These are phyloP conservation scores for Trinectes maculatus DNA, from an alignment of 2,113 vertebrate species.

Conservation along the genomic window DNA sequence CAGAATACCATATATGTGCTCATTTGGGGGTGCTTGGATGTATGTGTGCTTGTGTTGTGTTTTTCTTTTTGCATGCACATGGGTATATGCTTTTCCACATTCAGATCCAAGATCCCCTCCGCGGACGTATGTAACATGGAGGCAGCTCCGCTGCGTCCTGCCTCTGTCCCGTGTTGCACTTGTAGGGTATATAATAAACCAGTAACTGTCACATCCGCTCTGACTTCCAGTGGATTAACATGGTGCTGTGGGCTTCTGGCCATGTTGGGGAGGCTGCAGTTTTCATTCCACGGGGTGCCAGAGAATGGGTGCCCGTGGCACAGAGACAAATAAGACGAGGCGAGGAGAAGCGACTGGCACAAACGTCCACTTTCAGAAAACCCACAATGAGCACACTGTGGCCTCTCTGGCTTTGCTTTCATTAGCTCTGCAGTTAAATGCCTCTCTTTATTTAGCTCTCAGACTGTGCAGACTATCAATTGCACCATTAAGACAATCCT, in stretches of 20 bases:
- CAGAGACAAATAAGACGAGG: slow-evolving; percentile 67
- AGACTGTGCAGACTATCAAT: slow-evolving; percentile 73
- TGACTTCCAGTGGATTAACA: slow-evolving; percentile 63
- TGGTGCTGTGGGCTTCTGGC: slow-evolving; percentile 59
- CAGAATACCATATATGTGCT: slow-evolving; percentile 26
- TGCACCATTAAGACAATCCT: slow-evolving; percentile 74
- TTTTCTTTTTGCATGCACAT: slow-evolving; percentile 8
- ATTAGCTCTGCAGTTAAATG: slow-evolving; percentile 71
- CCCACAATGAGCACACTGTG: slow-evolving; percentile 78
- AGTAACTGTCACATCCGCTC: slow-evolving; percentile 65
- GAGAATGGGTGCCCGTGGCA: slow-evolving; percentile 60
- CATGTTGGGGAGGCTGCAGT: slow-evolving; percentile 62
- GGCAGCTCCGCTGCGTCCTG: slow-evolving; percentile 25
- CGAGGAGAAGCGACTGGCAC: slow-evolving; percentile 71
- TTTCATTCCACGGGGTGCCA: slow-evolving; percentile 64
- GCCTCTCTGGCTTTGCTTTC: slow-evolving; percentile 67
- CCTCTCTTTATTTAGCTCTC: slow-evolving; percentile 72
- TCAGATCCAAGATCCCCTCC: slow-evolving; percentile 31
- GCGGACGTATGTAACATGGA: slow-evolving; percentile 4
- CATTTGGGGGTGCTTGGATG: slow-evolving; percentile 38
- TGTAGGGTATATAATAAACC: slow-evolving; percentile 68
- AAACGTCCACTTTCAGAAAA: slow-evolving; percentile 76
- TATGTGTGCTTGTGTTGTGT: background rate
- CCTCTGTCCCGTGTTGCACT: slow-evolving; percentile 49
- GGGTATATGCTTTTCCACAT: slow-evolving; percentile 25